Evolutionary conservation across 2,888 invertebrate species (phyloP).

Genomic region (Gisinianus flammeolus): DNA sequence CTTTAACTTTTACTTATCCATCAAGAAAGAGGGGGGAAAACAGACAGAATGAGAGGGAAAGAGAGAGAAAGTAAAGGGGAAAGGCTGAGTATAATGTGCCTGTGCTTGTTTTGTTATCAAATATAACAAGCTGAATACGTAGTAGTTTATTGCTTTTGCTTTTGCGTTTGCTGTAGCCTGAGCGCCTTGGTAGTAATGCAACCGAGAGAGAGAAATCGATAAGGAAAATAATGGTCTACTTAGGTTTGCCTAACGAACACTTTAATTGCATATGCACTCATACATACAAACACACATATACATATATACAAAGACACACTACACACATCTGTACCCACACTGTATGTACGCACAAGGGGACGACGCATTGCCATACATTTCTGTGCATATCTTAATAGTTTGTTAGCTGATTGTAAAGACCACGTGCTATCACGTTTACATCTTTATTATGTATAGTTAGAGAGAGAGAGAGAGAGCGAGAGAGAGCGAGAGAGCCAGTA

Average conservation of each 20-base stretch:
- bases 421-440: background rate
- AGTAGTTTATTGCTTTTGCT: slow-evolving; percentile 18
- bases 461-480: background rate
- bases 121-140: slow-evolving; percentile 34
- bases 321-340: background rate
- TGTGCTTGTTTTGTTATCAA: slow-evolving; percentile 36
- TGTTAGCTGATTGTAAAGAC: slow-evolving; percentile 22
- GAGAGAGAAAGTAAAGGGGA: slow-evolving; percentile 7
- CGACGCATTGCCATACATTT: background rate
- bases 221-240: slow-evolving; percentile 36
- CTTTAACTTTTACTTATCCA: background rate
- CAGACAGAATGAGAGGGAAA: background rate
- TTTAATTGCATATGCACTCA: slow-evolving; percentile 29
- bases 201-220: slow-evolving; percentile 26
- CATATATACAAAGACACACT: background rate
- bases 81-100: slow-evolving; percentile 13
- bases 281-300: background rate
- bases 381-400: slow-evolving; percentile 4
- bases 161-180: too few species aligned
- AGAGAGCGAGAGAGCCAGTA: too few species aligned
- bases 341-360: background rate
- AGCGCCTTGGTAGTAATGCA: slow-evolving; percentile 6
- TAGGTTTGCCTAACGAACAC: slow-evolving; percentile 31
- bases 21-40: background rate
- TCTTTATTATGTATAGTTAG: background rate